Base-by-base conservation (phyloP, 2,797 vertebrate species). In the Heterohyrax brucei region DNA sequence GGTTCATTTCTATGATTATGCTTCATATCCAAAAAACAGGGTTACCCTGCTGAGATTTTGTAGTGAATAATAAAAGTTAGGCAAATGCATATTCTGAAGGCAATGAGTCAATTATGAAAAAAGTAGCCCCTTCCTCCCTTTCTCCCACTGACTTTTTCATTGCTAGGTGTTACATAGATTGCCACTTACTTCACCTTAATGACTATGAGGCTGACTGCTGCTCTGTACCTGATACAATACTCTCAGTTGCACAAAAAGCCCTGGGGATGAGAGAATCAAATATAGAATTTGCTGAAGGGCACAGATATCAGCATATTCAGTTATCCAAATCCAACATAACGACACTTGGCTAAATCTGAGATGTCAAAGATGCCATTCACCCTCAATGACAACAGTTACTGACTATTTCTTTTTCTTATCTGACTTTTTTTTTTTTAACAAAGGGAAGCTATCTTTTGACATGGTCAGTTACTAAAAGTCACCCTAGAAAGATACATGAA, bases 191-290 rank as follows among this genome's bases (percentile, higher is more conserved):
- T n/a, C 72, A 19, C 48, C 12, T 1, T 89, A 78, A 96, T 93
- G 92, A 94, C 26, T 9, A 7, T 70, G 56, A 73, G 87, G 33
- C 92, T 86, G 93, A 66, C 80, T 84, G 68, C 21, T 72, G 80
- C 73, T 83, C 89, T 95, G 77, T 83, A 89, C 82, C 61, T 33
- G 50, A 66, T 53, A 24, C 53, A 48, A 80, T 53, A 7, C 79
- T 94, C 86, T 53, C 64, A 89, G 82, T 75, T 88, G 88, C 77
- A 48, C 82, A 91, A 87, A 87, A 96, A 93, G 86, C 95, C 88
- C 90, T 46, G 68, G 79, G 97, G 93, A 95, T 50, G 48, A 83
- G 72, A 75, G 75, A 95, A 94, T 96, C 95, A 97, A 96, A 97
- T 96, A 89, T 84, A 91, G 96, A 93, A 89, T 91, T 91, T 94